Evolutionary conservation across 2,113 vertebrate genomes (phyloP).

Genomic region (Leucopsar rothschildi): DNA sequence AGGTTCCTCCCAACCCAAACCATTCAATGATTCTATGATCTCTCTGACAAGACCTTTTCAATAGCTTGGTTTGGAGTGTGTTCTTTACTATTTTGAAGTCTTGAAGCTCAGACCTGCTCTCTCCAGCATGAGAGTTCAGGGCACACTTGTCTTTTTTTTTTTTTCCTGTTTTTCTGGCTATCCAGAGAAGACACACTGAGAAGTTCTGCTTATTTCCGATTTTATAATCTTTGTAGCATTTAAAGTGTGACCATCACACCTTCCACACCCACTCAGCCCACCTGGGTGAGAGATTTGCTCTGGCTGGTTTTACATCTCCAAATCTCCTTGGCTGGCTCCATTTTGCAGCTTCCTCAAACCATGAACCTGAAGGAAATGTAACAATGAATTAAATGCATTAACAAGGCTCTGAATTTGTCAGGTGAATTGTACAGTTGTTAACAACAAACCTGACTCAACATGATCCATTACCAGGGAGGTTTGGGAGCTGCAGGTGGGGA

Average conservation of each 20-base stretch:
- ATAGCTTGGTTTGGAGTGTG: background rate
- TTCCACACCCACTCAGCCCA: background rate
- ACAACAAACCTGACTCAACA: slow-evolving; percentile 9
- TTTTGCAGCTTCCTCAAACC: slow-evolving; percentile 54
- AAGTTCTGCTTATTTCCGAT: background rate
- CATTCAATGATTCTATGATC: background rate
- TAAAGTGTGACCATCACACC: background rate
- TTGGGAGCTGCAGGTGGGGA: background rate
- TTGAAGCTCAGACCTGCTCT: background rate
- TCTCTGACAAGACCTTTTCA: background rate
- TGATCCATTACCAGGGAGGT: background rate
- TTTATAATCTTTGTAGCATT: background rate
- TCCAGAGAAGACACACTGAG: background rate
- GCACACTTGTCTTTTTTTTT: background rate
- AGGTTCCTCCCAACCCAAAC: background rate
- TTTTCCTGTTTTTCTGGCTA: background rate
- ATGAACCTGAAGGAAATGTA: slow-evolving; percentile 68
- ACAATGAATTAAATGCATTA: slow-evolving; percentile 71
- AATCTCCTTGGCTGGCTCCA: slow-evolving; percentile 36
- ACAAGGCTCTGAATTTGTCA: slow-evolving; percentile 65
- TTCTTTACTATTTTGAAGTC: background rate
- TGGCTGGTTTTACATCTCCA: slow-evolving; percentile 27
- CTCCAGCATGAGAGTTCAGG: background rate
- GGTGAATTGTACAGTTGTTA: slow-evolving; percentile 70
- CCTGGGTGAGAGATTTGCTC: slow-evolving; percentile 14